Evolutionary conservation across 1,140 invertebrate genomes (phyloP), one percentile per base, ranked within the genome.

Genomic region (Procambarus clarkii): DNA sequence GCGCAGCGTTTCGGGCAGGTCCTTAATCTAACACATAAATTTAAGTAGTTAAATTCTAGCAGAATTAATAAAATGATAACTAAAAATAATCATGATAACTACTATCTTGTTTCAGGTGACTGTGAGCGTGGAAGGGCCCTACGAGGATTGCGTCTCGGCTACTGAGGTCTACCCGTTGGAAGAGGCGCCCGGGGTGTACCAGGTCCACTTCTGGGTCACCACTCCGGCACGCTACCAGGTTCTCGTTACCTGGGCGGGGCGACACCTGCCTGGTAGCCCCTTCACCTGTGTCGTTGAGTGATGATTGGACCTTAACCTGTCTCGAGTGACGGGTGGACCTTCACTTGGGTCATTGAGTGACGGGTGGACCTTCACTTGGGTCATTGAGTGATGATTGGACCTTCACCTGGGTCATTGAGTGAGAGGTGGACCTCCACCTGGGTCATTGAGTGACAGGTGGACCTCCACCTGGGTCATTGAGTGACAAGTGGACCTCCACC

Each of bases 151-250:
- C 0, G 86, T 88, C 18, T 88, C 60, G 13, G 86, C 54, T 18
- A 88, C 86, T 5, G 86, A 88, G 45, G 86, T 88, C 5, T 88
- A 88, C 86, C 86, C 77, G 0, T 9, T 60, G 34, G 86, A 88
- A 15, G 77, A 81, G 0, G 3, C 5, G 7, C 24, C 74, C 11
- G 86, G 86, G 11, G 78, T 80, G 13, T 88, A 80, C 54, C 58
- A 80, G 60, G 86, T 88, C 24, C 50, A 69, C 3, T 88, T 46
- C 77, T 18, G 45, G 86, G 86, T 88, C 0, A 80, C 58, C 15
- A 48, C 44, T 18, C 78, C 86, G 3, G 86, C 54, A n/a, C 18
- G 18, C 60, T 88, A 88, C 45, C 15, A 69, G 24, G 64, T 88
- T 18, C 34, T 46, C 45, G 81, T 88, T 45, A 88, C 78, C 18